These are phyloP conservation scores for Drosophila repletoides DNA, from an alignment of 1,140 invertebrate genomes.

Conservation along the genomic window DNA sequence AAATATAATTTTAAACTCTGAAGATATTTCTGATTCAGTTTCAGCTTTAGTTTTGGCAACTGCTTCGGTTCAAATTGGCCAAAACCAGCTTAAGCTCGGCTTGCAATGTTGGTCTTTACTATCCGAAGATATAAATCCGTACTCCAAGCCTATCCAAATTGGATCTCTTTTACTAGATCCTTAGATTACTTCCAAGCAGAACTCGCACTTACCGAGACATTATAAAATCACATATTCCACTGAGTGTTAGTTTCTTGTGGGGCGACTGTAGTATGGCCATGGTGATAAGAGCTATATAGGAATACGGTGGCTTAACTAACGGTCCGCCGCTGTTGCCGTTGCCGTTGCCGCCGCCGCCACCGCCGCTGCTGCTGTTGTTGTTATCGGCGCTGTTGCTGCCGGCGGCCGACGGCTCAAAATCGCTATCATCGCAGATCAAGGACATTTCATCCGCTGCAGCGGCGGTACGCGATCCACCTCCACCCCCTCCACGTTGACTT, in stretches of 20 bases:
- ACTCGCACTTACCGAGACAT: slow-evolving; percentile 91
- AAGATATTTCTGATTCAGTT: too few relatives aligned
- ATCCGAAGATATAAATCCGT: too few relatives aligned
- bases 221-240: slow-evolving; percentile 99
- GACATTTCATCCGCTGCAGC: slow-evolving; percentile 57
- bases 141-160: too few relatives aligned
- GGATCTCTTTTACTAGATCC: too few relatives aligned
- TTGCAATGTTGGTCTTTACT: too few relatives aligned
- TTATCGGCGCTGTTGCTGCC: slow-evolving; percentile 32
- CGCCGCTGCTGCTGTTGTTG: slow-evolving; percentile 13
- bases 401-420: slow-evolving; percentile 47
- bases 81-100: too few relatives aligned
- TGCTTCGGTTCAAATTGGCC: too few relatives aligned
- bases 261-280: slow-evolving; percentile 99
- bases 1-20: too few relatives aligned
- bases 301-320: slow-evolving; percentile 97
- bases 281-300: slow-evolving; percentile 98
- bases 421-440: slow-evolving; percentile 63
- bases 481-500: slow-evolving; percentile 33
- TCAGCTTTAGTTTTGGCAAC: too few relatives aligned
- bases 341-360: slow-evolving; percentile 9
- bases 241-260: slow-evolving; percentile 97
- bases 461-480: slow-evolving; percentile 42
- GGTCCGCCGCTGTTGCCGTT: slow-evolving; percentile 62
- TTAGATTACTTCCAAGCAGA: too few relatives aligned